Base-by-base conservation (phyloP, 2,113 vertebrate genomes). In the Trogon surrucura region DNA sequence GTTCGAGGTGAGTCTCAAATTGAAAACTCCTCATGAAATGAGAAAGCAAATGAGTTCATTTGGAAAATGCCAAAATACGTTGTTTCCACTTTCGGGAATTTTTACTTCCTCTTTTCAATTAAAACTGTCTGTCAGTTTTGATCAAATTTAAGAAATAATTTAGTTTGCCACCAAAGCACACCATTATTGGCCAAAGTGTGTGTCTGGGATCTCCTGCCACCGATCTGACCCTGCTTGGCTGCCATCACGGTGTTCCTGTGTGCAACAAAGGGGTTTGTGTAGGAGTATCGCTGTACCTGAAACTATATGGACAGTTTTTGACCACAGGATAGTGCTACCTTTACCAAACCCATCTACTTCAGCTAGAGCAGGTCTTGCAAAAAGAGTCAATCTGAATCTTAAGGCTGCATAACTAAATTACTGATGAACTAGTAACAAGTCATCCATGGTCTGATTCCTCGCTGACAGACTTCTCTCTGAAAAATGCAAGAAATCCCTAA, bases 391-490 rank as follows among this genome's bases (percentile, higher is more conserved):
- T 18, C 32, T 70, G 65, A 94, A 67, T 67, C 44, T 47, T 57
- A 70, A 83, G 50, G 16, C 34, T 65, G 22, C 22, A 9, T 51
- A 67, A 67, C 79, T 60, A 83, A 69, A 77, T 73, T 73, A 80
- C 54, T 62, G 62, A 62, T 11, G 6, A 73, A 54, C 54, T 44
- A 72, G 57, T 51, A 82, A 71, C 22, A 80, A 82, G 41, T 69
- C 60, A 65, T 34, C 48, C 58, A 29, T 25, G 45, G 62, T 45
- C 80, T 70, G 36, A 91, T 73, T 61, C 34, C 73, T 91, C 2
- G 7, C 51, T 92, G 88, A 80, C 36, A 85, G 88, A 65, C 11
- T 80, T 90, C 77, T 64, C 50, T 94, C 79, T 92, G 47, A 96
- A 78, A 92, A 87, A 80, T 13, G 10, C 64, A 78, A 86, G 80